Evolutionary conservation across 1,140 invertebrate species (phyloP), one percentile per base, ranked within the genome.

Genomic region (Drosophila pruinosa): DNA sequence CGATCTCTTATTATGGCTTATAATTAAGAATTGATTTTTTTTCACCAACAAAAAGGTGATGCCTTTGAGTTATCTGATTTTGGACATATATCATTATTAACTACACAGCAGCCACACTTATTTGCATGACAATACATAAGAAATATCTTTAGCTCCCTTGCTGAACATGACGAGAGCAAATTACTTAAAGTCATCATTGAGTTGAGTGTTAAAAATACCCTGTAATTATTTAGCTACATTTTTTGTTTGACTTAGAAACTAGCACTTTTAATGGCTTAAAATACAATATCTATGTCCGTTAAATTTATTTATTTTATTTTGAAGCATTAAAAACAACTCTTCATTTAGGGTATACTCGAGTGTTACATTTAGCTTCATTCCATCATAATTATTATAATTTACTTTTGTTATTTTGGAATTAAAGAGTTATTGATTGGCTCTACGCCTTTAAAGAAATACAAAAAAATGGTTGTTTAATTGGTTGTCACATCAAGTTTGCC

Each of bases 391-490:
- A 19, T 24, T 21, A 22, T 36, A 10, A 22, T 52, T 21, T 14
- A n/a, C 47, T 2, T 10, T 38, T 34, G 10, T 4, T 41, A 54
- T 47, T 64, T 17, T 38, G 2, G 31, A 12, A 43, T 61, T 67
- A 74, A 77, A 67, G 59, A 69, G 57, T 67, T 86, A 80, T 86
- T 86, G 63, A 85, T 85, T 73, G 19, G 41, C 52, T 68, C 75
- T 80, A 53, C 53, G 62, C 61, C 52, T 77, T 80, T 45, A 65
- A 47, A 78, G 48, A 31, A 28, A 80, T 59, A 14, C 12, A 15
- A 47, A 71, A 63, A 83, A 56, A 85, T 85, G 56, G 48, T 47
- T 81, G 77, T 86, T 86, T 85, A 85, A 86, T 86, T 85, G 81
- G 72, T 88, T 85, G 81, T 85, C 82, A 81, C 77, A 75, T 86